These are phyloP conservation scores for Hemichromis elongatus DNA, from an alignment of 2,113 vertebrate genomes.

Conservation along the genomic window DNA sequence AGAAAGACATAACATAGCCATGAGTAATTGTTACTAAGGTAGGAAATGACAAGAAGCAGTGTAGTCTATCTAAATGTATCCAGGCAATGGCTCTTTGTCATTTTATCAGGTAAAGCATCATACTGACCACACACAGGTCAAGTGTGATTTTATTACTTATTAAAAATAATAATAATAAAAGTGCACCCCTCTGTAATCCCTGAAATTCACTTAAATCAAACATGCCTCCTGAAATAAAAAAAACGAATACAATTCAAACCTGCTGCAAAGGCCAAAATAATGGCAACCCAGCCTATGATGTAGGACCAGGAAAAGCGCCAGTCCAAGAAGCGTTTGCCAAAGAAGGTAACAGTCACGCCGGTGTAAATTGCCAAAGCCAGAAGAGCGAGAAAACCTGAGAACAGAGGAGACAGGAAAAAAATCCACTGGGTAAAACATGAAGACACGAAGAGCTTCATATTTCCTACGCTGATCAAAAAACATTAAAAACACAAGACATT, in stretches of 20 bases:
- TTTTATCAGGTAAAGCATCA: background rate
- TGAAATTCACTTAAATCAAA: background rate
- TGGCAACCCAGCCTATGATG: constrained; percentile 78
- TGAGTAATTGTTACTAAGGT: background rate
- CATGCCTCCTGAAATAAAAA: background rate
- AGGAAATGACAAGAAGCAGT: background rate
- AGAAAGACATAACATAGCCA: background rate
- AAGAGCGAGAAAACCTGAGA: constrained; percentile 75
- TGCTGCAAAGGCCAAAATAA: constrained; percentile 71
- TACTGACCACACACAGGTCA: too few relatives aligned
- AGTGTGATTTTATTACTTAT: background rate
- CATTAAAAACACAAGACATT: background rate
- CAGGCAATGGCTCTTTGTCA: background rate
- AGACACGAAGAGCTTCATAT: background rate
- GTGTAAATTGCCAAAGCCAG: constrained; percentile 79
- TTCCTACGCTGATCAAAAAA: background rate
- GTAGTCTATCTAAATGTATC: background rate
- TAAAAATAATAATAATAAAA: background rate
- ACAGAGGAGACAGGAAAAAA: background rate
- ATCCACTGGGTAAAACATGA: background rate
- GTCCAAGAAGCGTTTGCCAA: constrained; percentile 74
- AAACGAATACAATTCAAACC: constrained; percentile 53
- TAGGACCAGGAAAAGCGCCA: constrained; percentile 87
- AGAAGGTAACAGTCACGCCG: constrained; percentile 74
- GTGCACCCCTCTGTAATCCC: background rate